phyloP scores from a whole-genome alignment of 2,888 invertebrate genomes.

The Lissocephala sabroskyi region DNA sequence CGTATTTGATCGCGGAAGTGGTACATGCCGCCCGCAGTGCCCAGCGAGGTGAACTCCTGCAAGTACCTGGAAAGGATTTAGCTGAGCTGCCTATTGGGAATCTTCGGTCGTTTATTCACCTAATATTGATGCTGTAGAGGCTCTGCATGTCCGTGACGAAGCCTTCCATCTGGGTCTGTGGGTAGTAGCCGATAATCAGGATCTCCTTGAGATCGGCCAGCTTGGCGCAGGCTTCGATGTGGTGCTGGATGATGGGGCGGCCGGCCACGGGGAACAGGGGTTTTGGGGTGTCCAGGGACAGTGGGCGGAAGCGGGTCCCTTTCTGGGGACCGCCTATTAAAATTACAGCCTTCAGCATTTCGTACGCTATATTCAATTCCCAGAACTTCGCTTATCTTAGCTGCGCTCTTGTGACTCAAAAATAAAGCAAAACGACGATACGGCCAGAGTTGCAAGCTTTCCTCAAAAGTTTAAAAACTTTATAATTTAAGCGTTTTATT shows the following conservation, averaged over 20 bases:
- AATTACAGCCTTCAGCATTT: conserved; percentile 88
- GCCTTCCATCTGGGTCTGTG: conserved; percentile 85
- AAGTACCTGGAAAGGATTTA: conserved; percentile 78
- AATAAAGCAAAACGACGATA: too few species aligned
- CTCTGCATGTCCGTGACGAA: conserved; percentile 91
- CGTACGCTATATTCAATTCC: not conserved
- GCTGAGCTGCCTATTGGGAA: too few species aligned
- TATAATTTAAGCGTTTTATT: too few species aligned
- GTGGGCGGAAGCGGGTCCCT: conserved; percentile 96
- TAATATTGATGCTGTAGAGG: conserved; percentile 85
- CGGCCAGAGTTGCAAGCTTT: too few species aligned
- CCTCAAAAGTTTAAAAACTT: too few species aligned
- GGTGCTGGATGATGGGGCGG: conserved; percentile 95
- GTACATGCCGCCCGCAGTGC: conserved; percentile 97
- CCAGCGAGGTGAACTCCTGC: conserved; percentile 94
- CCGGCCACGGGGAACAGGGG: conserved; percentile 98
- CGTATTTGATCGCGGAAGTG: conserved; percentile 97
- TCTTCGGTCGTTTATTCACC: too few species aligned
- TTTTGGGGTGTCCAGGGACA: conserved; percentile 97
- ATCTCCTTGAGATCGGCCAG: conserved; percentile 90
- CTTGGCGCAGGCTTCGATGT: conserved; percentile 92
- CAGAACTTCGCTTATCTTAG: conserved; percentile 3
- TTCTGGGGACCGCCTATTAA: conserved; percentile 95
- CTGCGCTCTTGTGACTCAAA: conserved; percentile 30
- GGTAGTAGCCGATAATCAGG: conserved; percentile 94